Percentiles rank a stretch among this genome's conserved stretches.
These are phyloP conservation scores for Polypterus senegalus DNA, from an alignment of 2,113 vertebrate genomes.

Conservation along the genomic window DNA sequence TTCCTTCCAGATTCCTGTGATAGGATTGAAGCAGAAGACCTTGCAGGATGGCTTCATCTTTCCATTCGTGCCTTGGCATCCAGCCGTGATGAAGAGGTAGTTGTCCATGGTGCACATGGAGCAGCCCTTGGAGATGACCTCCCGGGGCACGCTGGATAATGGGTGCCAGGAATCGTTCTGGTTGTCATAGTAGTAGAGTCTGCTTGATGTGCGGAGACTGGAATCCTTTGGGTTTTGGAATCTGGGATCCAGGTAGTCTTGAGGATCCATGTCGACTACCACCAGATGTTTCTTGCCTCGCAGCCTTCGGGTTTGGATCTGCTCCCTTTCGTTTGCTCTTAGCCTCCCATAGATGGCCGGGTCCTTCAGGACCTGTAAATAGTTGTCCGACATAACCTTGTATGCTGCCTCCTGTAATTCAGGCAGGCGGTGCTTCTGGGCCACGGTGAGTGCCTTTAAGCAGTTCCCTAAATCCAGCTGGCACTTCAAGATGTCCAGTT, in stretches of 20 bases:
- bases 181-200: constrained; percentile 68
- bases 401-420: constrained; percentile 53
- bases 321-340: constrained; percentile 59
- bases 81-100: constrained; percentile 78
- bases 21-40: constrained; percentile 84
- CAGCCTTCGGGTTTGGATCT: constrained; percentile 55
- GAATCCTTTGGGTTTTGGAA: constrained; percentile 9
- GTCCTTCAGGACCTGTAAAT: constrained; percentile 70
- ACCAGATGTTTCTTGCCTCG: constrained; percentile 48
- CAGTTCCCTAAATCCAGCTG: constrained; percentile 78
- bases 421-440: constrained; percentile 52
- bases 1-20: constrained; percentile 76
- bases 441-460: constrained; percentile 51
- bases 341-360: constrained; percentile 58
- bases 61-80: constrained; percentile 46
- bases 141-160: constrained; percentile 54
- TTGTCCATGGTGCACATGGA: constrained; percentile 82
- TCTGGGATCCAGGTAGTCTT: constrained; percentile 30
- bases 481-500: constrained; percentile 34
- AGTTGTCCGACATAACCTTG: constrained; percentile 79
- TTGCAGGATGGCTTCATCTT: constrained; percentile 54
- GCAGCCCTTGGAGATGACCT: constrained; percentile 63
- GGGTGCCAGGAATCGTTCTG: constrained; percentile 55
- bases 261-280: constrained; percentile 58
- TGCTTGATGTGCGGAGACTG: constrained; percentile 34